These are phyloP conservation scores for Tuberolachnus salignus DNA, from an alignment of 2,888 invertebrate genomes.

Conservation along the genomic window DNA sequence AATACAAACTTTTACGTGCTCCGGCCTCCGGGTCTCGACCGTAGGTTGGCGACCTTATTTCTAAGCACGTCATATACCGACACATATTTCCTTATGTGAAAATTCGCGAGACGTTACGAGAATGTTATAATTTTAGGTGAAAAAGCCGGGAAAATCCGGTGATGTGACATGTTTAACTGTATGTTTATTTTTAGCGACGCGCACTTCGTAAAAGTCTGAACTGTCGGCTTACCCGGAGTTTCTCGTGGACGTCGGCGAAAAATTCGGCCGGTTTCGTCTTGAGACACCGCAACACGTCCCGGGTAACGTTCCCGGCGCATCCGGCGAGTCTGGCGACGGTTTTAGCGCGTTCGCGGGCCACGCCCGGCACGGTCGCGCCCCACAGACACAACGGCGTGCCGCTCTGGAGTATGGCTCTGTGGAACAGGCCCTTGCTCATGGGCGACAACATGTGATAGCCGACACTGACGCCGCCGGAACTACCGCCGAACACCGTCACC, in stretches of 20 bases:
- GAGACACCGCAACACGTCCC: slow-evolving; percentile 23
- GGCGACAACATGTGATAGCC: slow-evolving; percentile 57
- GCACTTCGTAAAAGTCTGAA: too few relatives aligned
- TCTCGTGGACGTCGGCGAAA: slow-evolving; percentile 1
- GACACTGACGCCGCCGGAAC: slow-evolving; percentile 57
- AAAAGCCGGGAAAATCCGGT: too few relatives aligned
- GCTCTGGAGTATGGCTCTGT: slow-evolving; percentile 72
- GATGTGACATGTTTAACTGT: too few relatives aligned
- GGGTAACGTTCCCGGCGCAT: background rate
- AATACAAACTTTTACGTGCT: too few relatives aligned
- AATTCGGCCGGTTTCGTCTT: slow-evolving; percentile 25
- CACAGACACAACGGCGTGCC: slow-evolving; percentile 70
- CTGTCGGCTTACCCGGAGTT: slow-evolving; percentile 13
- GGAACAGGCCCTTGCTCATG: slow-evolving; percentile 64
- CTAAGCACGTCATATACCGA: too few relatives aligned
- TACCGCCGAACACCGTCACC: slow-evolving; percentile 58
- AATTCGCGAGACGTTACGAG: too few relatives aligned
- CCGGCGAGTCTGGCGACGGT: slow-evolving; percentile 68
- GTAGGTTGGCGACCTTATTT: too few relatives aligned
- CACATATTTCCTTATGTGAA: too few relatives aligned
- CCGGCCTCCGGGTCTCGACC: too few relatives aligned
- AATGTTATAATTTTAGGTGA: too few relatives aligned
- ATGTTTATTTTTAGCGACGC: too few relatives aligned
- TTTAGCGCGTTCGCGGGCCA: slow-evolving; percentile 68
- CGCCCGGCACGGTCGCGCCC: slow-evolving; percentile 65